phyloP scores from a whole-genome alignment of 2,797 vertebrate genomes.

The Oryzias sinensis region DNA sequence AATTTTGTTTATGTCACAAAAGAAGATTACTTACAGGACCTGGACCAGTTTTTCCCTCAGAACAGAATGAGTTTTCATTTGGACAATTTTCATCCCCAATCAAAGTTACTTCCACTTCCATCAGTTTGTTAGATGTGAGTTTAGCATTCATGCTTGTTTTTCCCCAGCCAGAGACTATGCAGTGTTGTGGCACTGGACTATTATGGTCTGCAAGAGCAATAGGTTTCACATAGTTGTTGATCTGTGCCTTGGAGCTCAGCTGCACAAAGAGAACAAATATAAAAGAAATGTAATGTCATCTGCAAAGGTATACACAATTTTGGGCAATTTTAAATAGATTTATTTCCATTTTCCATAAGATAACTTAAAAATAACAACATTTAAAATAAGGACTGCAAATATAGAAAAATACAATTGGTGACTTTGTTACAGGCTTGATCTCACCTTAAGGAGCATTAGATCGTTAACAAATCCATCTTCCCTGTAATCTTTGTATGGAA shows the following conservation, averaged over 20 bases:
- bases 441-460: conserved; percentile 71
- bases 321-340: too few species aligned
- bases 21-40: neutral
- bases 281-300: neutral
- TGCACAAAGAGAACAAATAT: conserved; percentile 1
- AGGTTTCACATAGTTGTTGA: neutral
- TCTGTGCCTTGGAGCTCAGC: conserved; percentile 30
- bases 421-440: neutral
- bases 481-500: conserved; percentile 20
- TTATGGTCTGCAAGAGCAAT: conserved; percentile 4
- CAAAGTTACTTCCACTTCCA: conserved; percentile 53
- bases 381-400: too few species aligned
- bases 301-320: too few species aligned
- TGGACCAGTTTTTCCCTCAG: conserved; percentile 13
- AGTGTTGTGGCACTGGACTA: conserved; percentile 10
- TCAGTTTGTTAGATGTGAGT: fast-evolving
- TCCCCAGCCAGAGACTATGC: conserved; percentile 58
- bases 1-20: neutral
- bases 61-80: conserved; percentile 10
- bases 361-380: too few species aligned
- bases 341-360: too few species aligned
- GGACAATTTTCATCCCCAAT: fast-evolving
- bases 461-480: neutral
- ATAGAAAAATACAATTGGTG: too few species aligned
- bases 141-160: fast-evolving